These are phyloP conservation scores for Brachionus manjavacas DNA, from an alignment of 1,140 invertebrate species.

Conservation along the genomic window DNA sequence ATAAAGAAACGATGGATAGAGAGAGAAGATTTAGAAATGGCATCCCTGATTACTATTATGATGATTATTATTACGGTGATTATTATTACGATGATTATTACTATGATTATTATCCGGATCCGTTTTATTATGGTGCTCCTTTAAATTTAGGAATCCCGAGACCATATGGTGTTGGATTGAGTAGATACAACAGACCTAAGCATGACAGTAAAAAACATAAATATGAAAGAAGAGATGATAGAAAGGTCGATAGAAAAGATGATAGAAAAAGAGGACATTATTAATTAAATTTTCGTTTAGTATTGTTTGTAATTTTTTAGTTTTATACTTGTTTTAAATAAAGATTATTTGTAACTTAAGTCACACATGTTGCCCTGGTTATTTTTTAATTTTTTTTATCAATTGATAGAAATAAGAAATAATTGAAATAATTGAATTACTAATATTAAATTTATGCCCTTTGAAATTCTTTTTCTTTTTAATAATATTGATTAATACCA, in stretches of 20 bases:
- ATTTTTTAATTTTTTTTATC: too few relatives aligned
- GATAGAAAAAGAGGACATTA: background rate
- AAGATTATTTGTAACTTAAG: background rate
- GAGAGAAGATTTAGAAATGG: background rate
- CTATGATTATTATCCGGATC: background rate
- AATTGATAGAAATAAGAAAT: too few relatives aligned
- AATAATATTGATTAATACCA: too few relatives aligned
- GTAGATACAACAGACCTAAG: background rate
- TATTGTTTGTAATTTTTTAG: background rate
- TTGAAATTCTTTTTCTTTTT: too few relatives aligned
- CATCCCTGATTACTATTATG: background rate
- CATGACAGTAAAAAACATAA: background rate
- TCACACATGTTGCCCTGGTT: too few relatives aligned
- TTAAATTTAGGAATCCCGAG: background rate
- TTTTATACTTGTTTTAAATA: constrained; percentile 1
- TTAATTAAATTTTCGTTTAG: background rate
- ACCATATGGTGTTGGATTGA: background rate
- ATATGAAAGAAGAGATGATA: background rate
- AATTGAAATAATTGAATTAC: too few relatives aligned
- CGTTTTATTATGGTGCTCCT: background rate
- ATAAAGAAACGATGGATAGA: constrained; percentile 5
- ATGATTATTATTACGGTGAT: background rate
- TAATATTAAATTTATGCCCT: too few relatives aligned
- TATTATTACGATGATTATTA: background rate
- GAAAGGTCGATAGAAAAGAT: background rate